Evolutionary conservation across 1,140 invertebrate genomes (phyloP), one percentile per base, ranked within the genome.

Genomic region (Dinoponera quadriceps): DNA sequence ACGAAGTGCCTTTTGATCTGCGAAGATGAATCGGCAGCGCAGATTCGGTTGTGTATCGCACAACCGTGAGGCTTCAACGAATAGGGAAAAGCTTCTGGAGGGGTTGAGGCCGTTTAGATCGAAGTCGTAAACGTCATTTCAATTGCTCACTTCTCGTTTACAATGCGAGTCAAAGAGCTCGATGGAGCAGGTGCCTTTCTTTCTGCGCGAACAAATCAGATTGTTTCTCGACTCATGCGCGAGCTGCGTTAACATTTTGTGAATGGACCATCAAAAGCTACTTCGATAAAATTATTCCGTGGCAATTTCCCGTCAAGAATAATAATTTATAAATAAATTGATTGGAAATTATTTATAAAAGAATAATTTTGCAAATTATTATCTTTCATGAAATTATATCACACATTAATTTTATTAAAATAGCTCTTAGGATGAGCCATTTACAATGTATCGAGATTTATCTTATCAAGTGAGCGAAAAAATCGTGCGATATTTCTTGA

Each of bases 1-100:
- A n/a, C 88, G 92, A 92, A 92, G 80, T 66, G 80, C 71, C 91
- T 88, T 92, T 92, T 92, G 89, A 93, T 92, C 91, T 91, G 86
- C 57, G 65, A 88, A 91, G 88, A 93, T 90, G 91, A 90, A 91
- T 92, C 89, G 90, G 84, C 75, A 82, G 82, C 77, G 68, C 78
- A 49, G 11, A 82, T 86, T 60, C 48, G 49, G 60, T 33, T 55
- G 63, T 62, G 29, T 20, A 48, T 25, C 14, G 7, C 57, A 59
- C 62, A 59, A 81, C 71, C 49, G 74, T 72, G 68, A 49, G 75
- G 33, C 60, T 88, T 82, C 83, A 84, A 88, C 88, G 73, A 72
- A 81, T 83, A 60, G 49, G 55, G 60, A 74, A 80, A 29, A 81
- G 33, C 22, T 25, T 60, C 38, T 65, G 38, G 25, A 49, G 11